Evolutionary conservation across 2,797 vertebrate species (phyloP).

Genomic region (Amblyraja radiata): DNA sequence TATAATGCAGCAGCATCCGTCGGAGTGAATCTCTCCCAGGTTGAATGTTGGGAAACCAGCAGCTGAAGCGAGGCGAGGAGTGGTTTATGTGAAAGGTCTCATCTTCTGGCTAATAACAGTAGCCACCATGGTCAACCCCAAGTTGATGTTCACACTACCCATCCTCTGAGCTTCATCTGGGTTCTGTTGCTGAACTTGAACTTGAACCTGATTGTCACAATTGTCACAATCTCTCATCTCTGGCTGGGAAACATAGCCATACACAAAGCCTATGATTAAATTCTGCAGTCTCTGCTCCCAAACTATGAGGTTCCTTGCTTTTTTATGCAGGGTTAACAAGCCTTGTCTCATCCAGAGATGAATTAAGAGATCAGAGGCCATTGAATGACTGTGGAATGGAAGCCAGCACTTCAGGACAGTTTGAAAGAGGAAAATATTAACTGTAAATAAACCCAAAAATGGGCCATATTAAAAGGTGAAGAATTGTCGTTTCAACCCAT

Average conservation of each 20-base stretch:
- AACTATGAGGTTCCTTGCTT: too few relatives aligned
- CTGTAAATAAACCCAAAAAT: neutral
- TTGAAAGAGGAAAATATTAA: neutral
- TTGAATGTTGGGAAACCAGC: too few relatives aligned
- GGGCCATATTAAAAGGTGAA: neutral
- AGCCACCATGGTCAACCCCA: too few relatives aligned
- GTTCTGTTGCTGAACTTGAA: neutral
- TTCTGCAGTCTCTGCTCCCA: too few relatives aligned
- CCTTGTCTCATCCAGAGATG: neutral
- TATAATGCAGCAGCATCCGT: too few relatives aligned
- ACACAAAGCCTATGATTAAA: too few relatives aligned
- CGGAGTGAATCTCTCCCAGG: too few relatives aligned
- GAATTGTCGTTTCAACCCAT: neutral
- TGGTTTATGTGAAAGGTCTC: too few relatives aligned
- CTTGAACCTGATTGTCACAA: neutral
- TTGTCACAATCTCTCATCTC: neutral
- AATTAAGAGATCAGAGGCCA: neutral
- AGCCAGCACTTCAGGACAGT: neutral
- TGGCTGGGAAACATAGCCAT: neutral
- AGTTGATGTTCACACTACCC: too few relatives aligned
- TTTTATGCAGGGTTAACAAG: neutral
- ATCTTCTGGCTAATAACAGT: too few relatives aligned
- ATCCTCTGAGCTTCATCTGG: neutral
- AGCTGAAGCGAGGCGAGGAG: too few relatives aligned
- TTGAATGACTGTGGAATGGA: neutral